Conservation (phyloP, 2,888 invertebrate species). For the Nesidiocoris tenuis region DNA sequence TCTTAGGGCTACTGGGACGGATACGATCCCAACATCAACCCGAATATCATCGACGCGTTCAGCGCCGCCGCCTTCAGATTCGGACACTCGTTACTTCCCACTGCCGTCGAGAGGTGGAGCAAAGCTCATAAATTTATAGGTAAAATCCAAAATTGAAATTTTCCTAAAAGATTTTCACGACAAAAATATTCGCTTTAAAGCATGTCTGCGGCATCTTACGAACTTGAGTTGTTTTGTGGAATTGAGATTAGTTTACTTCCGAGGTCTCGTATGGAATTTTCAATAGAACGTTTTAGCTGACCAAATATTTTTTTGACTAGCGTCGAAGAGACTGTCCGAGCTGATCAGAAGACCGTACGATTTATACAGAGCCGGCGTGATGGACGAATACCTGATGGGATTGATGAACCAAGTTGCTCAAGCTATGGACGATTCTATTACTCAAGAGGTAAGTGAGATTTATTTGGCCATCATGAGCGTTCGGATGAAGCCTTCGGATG, state of each 20-base stretch:
- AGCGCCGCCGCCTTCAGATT: constrained; percentile 91
- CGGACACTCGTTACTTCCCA: constrained; percentile 85
- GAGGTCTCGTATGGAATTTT: background rate
- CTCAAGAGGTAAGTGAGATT: constrained; percentile 64
- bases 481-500: no score
- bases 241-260: no score
- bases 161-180: no score
- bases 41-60: constrained; percentile 84
- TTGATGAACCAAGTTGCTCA: constrained; percentile 91
- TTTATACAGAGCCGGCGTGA: constrained; percentile 82
- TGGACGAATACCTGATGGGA: constrained; percentile 91
- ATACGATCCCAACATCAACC: constrained; percentile 80
- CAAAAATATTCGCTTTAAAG: no score
- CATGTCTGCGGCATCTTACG: no score
- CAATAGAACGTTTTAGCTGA: background rate
- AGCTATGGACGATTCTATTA: constrained; percentile 92
- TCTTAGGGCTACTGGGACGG: constrained; percentile 83
- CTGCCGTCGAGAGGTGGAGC: constrained; percentile 89
- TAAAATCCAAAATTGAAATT: constrained; percentile 52
- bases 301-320: constrained; percentile 58
- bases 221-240: no score
- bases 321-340: constrained; percentile 83
- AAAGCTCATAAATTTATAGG: constrained; percentile 92
- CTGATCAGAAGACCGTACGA: constrained; percentile 86
- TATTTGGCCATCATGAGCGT: no score